Conservation (phyloP, 2,797 vertebrate species). For the Alosa sapidissima region DNA sequence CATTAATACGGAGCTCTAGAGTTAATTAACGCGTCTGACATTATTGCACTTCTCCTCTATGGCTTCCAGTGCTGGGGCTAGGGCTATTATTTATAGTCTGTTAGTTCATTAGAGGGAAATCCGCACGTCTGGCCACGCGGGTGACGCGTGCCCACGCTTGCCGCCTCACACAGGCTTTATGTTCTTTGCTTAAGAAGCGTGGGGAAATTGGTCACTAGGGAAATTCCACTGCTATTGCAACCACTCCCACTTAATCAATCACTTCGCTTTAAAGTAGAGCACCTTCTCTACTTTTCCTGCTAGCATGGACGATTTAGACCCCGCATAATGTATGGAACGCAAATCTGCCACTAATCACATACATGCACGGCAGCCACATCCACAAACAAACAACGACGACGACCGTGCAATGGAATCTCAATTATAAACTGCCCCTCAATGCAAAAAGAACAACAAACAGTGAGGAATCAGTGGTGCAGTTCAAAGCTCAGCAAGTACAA, state of each 20-base stretch:
- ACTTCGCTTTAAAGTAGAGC: constrained; percentile 72
- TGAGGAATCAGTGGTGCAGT: constrained; percentile 2
- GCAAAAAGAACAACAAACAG: neutral
- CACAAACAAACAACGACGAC: neutral
- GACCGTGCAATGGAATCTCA: neutral
- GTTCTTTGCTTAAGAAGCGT: constrained; percentile 70
- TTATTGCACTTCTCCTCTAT: constrained; percentile 63
- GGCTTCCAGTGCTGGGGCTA: constrained; percentile 68
- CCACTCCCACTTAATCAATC: constrained; percentile 78
- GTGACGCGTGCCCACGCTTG: constrained; percentile 51
- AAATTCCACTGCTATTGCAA: constrained; percentile 70
- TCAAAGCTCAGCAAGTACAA: constrained; percentile 6
- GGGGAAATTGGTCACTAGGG: constrained; percentile 79
- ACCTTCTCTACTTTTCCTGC: constrained; percentile 37
- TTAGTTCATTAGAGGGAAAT: constrained; percentile 77
- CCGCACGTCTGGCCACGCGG: constrained; percentile 59
- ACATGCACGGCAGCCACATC: neutral
- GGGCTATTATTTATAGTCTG: constrained; percentile 73
- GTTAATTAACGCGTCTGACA: constrained; percentile 73
- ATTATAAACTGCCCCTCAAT: neutral
- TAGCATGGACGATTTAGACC: neutral
- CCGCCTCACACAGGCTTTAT: constrained; percentile 69
- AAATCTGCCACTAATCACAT: neutral
- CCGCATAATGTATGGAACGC: neutral
- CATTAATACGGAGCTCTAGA: constrained; percentile 55